Conservation (phyloP, 2,797 vertebrate species). For the Yasuhikotakia modesta region DNA sequence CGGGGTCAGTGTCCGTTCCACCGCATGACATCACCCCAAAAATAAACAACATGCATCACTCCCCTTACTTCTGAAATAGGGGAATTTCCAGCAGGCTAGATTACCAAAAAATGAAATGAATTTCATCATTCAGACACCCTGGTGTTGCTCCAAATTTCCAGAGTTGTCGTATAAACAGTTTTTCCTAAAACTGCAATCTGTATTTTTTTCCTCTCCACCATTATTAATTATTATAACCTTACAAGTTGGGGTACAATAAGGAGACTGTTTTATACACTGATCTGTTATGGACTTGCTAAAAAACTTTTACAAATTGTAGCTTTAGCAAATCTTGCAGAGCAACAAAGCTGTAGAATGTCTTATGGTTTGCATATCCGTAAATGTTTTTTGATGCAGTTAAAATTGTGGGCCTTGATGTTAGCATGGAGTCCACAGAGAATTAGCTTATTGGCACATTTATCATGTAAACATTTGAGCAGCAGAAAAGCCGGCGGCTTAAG, state of each 20-base stretch:
- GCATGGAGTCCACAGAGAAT: not conserved
- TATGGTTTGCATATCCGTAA: not conserved
- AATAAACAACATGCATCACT: conserved; percentile 23
- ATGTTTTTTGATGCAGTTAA: not conserved
- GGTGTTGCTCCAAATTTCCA: not conserved
- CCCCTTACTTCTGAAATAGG: conserved; percentile 4
- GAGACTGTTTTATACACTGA: too few species aligned
- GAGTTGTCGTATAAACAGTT: not conserved
- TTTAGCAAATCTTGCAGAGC: too few species aligned
- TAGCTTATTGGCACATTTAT: not conserved
- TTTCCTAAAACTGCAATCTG: not conserved
- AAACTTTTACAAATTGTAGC: not conserved
- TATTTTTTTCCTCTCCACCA: too few species aligned
- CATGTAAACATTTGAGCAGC: too few species aligned
- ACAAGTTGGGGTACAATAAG: too few species aligned
- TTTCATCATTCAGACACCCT: conserved; percentile 3
- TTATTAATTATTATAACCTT: too few species aligned
- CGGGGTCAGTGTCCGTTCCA: conserved; percentile 78
- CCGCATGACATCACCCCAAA: conserved; percentile 13
- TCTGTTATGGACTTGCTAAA: not conserved
- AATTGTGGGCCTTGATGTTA: not conserved
- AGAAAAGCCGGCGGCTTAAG: not conserved
- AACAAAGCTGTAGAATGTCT: not conserved
- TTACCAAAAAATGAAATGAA: not conserved
- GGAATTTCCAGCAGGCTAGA: conserved; percentile 19